phyloP scores from a whole-genome alignment of 2,113 vertebrate species.

The Bubo blakistoni region DNA sequence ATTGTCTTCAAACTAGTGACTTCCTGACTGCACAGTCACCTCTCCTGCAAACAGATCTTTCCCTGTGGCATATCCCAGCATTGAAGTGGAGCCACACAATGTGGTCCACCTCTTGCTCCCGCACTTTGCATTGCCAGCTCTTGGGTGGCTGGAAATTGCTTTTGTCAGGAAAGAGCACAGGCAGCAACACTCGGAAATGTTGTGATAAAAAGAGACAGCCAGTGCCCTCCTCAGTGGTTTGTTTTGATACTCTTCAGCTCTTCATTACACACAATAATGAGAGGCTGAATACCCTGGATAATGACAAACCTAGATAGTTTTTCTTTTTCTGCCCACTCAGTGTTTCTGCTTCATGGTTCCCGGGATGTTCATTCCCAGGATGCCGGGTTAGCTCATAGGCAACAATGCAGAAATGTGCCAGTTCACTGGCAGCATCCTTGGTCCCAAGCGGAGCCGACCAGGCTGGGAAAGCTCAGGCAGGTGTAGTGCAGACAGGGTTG shows the following conservation, averaged over 20 bases:
- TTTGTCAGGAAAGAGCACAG: neutral
- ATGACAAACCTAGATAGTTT: neutral
- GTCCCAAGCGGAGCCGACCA: fast-evolving
- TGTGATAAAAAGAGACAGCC: slow-evolving; percentile 27
- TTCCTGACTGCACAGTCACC: neutral
- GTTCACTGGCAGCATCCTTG: neutral
- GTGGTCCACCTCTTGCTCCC: neutral
- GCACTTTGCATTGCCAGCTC: neutral
- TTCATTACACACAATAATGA: neutral
- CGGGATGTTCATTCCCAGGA: neutral
- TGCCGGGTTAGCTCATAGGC: neutral
- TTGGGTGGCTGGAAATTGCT: neutral
- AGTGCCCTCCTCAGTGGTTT: neutral
- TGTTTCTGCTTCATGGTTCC: neutral
- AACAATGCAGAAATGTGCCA: neutral
- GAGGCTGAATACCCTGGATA: slow-evolving; percentile 3
- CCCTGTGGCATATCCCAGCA: neutral
- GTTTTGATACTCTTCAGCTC: slow-evolving; percentile 37
- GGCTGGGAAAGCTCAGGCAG: neutral
- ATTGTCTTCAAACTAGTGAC: neutral
- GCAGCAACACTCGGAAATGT: fast-evolving
- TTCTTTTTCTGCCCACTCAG: slow-evolving; percentile 17
- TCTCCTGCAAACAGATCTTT: neutral
- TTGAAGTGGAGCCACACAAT: neutral
- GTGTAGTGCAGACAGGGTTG: neutral